phyloP scores from a whole-genome alignment of 2,113 vertebrate genomes.

The Propithecus coquereli region DNA sequence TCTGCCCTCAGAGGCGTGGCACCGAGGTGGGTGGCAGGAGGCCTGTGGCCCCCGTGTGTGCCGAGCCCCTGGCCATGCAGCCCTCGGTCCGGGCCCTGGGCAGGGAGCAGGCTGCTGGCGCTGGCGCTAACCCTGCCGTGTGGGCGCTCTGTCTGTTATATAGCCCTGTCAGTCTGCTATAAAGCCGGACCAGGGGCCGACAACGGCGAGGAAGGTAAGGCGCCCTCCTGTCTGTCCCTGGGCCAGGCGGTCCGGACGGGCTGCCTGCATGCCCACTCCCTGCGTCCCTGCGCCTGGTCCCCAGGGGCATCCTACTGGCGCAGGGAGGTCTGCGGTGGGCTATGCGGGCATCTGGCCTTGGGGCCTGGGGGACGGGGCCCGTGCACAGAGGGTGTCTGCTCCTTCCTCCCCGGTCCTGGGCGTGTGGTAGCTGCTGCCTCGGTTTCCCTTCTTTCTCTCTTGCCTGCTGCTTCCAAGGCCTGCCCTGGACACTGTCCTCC shows the following conservation, averaged over 20 bases:
- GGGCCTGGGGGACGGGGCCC: neutral
- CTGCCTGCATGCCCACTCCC: neutral
- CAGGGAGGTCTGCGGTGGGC: neutral
- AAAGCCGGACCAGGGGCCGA: conserved; percentile 70
- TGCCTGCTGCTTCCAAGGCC: neutral
- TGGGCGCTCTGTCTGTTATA: conserved; percentile 53
- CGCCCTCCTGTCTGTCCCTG: conserved; percentile 8
- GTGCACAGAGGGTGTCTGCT: neutral
- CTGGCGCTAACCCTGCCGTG: neutral
- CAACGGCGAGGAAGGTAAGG: conserved; percentile 74
- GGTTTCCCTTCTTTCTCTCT: neutral
- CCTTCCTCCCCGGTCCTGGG: neutral
- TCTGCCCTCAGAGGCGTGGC: neutral
- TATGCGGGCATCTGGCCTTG: neutral
- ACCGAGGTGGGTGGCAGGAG: neutral
- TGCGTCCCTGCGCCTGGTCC: neutral
- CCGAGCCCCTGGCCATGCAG: neutral
- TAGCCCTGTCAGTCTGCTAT: conserved; percentile 76
- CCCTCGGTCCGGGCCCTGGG: conserved; percentile 16
- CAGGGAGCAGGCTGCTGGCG: neutral
- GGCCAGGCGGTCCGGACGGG: neutral
- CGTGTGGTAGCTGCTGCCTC: neutral
- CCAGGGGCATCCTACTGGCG: neutral
- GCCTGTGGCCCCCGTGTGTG: neutral
- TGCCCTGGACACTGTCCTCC: neutral